phyloP scores from a whole-genome alignment of 2,113 vertebrate genomes.

The Hemiscyllium ocellatum region DNA sequence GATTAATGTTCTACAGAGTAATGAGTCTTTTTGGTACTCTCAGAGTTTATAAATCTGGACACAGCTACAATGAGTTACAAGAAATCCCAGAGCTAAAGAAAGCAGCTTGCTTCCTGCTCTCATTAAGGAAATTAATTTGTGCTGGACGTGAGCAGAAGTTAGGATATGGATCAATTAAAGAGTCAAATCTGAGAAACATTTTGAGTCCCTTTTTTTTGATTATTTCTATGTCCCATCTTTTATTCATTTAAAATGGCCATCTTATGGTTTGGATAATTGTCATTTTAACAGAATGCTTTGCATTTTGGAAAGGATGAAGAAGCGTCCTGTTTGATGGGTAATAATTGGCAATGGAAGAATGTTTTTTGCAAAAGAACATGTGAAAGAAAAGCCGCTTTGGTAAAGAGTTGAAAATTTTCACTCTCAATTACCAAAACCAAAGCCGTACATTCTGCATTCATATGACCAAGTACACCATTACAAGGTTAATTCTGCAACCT shows the following conservation, averaged over 20 bases:
- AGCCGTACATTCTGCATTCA: neutral
- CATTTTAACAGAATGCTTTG: neutral
- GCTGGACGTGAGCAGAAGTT: neutral
- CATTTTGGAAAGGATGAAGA: neutral
- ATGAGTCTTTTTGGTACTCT: neutral
- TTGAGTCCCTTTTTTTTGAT: neutral
- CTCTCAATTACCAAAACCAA: neutral
- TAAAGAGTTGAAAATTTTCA: neutral
- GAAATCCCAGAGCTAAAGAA: neutral
- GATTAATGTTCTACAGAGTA: neutral
- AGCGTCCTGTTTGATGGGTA: too few relatives aligned
- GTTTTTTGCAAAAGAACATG: neutral
- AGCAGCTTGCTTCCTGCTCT: neutral
- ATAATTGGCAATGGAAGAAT: neutral
- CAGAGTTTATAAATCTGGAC: neutral
- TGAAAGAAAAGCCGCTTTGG: neutral
- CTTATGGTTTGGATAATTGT: neutral
- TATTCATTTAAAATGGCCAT: neutral
- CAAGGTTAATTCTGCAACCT: neutral
- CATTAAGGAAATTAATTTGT: neutral
- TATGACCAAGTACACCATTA: neutral
- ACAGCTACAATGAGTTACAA: neutral
- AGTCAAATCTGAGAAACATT: neutral
- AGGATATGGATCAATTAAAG: neutral
- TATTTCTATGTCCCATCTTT: neutral